Percentiles rank a stretch among this genome's conserved stretches.
Evolutionary conservation across 2,113 vertebrate species (phyloP).

Genomic region (Gymnogyps californianus): DNA sequence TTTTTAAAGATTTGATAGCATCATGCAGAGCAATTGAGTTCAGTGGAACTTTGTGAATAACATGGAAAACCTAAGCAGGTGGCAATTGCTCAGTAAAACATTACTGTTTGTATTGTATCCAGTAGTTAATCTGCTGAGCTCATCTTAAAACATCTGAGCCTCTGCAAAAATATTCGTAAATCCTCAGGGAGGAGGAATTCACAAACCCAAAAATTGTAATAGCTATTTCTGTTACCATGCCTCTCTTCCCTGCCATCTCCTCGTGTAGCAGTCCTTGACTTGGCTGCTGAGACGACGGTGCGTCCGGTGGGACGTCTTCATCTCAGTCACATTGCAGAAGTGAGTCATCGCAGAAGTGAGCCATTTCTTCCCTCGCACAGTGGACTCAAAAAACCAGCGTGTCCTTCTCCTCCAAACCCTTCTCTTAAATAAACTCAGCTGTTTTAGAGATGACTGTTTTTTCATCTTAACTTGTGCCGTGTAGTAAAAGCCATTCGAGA

Average conservation of each 20-base stretch:
- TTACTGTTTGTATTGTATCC: neutral
- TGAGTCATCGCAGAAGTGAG: neutral
- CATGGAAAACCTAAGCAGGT: neutral
- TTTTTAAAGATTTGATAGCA: neutral
- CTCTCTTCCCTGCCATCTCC: neutral
- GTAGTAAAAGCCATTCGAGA: neutral
- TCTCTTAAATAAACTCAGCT: neutral
- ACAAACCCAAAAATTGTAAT: neutral
- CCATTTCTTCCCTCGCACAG: neutral
- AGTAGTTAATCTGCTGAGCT: neutral
- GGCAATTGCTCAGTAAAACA: neutral
- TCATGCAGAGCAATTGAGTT: neutral
- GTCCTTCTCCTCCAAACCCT: neutral
- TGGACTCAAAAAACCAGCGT: neutral
- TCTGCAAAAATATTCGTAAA: neutral
- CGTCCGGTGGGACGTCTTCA: neutral
- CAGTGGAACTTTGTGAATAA: neutral
- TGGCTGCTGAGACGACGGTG: neutral
- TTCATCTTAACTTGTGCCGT: neutral
- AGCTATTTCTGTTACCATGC: neutral
- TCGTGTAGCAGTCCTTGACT: neutral
- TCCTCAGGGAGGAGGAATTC: neutral
- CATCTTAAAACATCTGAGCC: neutral
- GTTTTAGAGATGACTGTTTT: neutral
- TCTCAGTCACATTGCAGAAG: neutral